These are phyloP conservation scores for Hydriomena furcata DNA, from an alignment of 2,888 invertebrate genomes.

Conservation along the genomic window DNA sequence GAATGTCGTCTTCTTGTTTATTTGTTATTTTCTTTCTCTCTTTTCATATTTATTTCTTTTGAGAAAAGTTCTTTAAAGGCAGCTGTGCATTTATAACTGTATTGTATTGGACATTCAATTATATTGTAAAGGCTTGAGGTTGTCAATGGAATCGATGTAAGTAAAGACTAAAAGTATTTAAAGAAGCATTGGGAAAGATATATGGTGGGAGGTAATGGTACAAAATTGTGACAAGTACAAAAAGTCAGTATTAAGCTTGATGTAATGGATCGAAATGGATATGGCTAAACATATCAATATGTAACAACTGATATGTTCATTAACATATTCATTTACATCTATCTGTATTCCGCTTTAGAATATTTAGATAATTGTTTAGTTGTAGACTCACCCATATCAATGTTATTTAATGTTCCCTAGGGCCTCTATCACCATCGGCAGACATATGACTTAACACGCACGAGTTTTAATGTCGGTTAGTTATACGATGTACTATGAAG, in stretches of 20 bases:
- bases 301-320: conserved; percentile 16
- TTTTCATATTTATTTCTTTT: too few species aligned
- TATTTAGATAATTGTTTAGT: conserved; percentile 9
- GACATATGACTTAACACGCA: background rate
- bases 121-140: conserved; percentile 17
- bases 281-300: conserved; percentile 20
- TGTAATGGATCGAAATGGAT: conserved; percentile 13
- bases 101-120: conserved; percentile 17
- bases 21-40: too few species aligned
- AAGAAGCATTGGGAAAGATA: background rate
- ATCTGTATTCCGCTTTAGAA: conserved; percentile 9
- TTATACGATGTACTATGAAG: too few species aligned
- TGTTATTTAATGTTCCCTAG: background rate
- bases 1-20: too few species aligned
- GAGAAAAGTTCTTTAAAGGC: background rate
- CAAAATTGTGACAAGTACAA: conserved; percentile 23
- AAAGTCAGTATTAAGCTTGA: conserved; percentile 26
- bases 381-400: conserved; percentile 11
- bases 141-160: conserved; percentile 10
- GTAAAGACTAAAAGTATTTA: background rate
- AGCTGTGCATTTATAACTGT: conserved; percentile 1
- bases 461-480: background rate
- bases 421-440: background rate
- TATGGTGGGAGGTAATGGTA: background rate
- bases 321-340: conserved; percentile 17